Percentiles rank a stretch among this genome's conserved stretches.
phyloP scores from a whole-genome alignment of 2,888 invertebrate species.

The Nephrotoma guestfalica region DNA sequence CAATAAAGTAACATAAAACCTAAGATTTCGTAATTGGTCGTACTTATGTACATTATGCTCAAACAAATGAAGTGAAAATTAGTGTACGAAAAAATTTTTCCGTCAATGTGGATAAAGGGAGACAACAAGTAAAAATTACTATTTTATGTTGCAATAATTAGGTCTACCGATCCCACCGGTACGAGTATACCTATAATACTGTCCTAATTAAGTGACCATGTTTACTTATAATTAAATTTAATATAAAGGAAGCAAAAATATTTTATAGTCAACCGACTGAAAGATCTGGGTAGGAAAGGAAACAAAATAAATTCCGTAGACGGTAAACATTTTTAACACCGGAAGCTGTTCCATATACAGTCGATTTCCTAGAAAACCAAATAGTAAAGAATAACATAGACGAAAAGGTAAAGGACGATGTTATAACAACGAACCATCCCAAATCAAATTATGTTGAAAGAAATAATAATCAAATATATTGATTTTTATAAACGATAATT shows the following conservation, averaged over 20 bases:
- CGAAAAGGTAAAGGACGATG: neutral
- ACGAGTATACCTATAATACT: neutral
- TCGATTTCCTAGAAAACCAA: neutral
- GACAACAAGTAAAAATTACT: no score
- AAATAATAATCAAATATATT: neutral
- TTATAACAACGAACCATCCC: neutral
- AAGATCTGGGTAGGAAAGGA: neutral
- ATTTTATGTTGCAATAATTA: no score
- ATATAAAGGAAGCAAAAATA: neutral
- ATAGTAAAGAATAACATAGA: neutral
- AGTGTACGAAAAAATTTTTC: no score
- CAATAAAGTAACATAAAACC: no score
- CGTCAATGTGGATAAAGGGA: no score
- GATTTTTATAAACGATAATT: neutral
- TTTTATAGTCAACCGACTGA: neutral
- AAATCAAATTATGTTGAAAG: neutral
- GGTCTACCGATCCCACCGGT: neutral
- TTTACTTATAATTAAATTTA: neutral
- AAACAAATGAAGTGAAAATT: fast-evolving
- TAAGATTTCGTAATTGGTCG: no score
- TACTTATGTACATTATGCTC: no score
- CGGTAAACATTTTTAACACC: neutral
- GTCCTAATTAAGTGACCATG: neutral
- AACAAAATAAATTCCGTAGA: neutral
- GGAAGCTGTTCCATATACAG: neutral